Conservation (phyloP, 2,113 vertebrate species). For the Craseonycteris thonglongyai region DNA sequence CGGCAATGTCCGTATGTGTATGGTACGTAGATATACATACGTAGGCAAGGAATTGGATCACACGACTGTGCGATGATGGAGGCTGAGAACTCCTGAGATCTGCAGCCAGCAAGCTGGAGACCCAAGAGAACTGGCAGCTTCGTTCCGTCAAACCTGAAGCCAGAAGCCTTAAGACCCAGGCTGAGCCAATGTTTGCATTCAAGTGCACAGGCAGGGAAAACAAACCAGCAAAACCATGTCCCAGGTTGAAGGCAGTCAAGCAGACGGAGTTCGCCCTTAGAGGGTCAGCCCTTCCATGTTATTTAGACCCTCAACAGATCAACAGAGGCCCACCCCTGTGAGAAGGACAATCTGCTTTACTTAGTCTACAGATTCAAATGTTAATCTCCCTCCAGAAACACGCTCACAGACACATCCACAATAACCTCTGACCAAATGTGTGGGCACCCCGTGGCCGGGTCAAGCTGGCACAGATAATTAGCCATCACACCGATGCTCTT, state of each 20-base stretch:
- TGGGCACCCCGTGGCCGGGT: neutral
- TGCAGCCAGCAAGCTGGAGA: neutral
- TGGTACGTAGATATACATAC: too few relatives aligned
- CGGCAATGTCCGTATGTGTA: neutral
- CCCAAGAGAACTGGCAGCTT: neutral
- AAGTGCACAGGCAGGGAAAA: neutral
- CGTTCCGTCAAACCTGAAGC: neutral
- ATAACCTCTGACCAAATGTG: neutral
- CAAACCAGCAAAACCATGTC: neutral
- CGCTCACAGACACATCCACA: neutral
- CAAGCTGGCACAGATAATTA: neutral
- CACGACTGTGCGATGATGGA: neutral
- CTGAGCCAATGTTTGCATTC: neutral
- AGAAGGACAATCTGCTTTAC: neutral
- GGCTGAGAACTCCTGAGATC: neutral
- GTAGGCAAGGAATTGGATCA: neutral
- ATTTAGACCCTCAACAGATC: neutral
- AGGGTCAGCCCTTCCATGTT: neutral
- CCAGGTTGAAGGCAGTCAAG: neutral
- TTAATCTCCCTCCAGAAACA: neutral
- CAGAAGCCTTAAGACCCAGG: neutral
- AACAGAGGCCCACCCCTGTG: neutral
- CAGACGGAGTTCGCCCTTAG: too few relatives aligned
- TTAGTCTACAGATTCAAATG: neutral
- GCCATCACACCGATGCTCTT: neutral